Evolutionary conservation across 2,888 invertebrate species (phyloP).

Genomic region (Glyphotaelius pellucidus): DNA sequence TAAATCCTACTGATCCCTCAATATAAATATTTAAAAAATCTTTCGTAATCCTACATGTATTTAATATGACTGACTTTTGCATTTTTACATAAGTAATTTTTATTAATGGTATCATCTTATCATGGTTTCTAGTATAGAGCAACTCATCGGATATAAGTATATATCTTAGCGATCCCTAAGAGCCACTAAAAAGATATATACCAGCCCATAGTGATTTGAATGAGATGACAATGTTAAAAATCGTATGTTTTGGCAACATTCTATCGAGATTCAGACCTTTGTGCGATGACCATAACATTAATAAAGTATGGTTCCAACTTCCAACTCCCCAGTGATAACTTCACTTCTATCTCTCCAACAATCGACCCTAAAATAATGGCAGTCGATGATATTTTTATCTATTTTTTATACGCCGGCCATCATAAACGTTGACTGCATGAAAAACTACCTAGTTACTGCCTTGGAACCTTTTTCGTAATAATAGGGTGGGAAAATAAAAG

Average conservation of each 20-base stretch:
- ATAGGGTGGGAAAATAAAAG: not conserved
- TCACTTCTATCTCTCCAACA: slow-evolving; percentile 33
- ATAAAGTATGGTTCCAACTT: not conserved
- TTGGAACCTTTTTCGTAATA: not conserved
- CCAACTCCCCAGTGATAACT: slow-evolving; percentile 50
- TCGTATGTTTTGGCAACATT: not conserved
- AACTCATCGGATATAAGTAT: too few species aligned
- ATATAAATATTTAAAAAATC: too few species aligned
- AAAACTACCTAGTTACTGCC: not conserved
- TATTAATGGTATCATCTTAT: too few species aligned
- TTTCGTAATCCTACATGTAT: too few species aligned
- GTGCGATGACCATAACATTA: not conserved
- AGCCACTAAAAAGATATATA: too few species aligned
- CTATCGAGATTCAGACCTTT: not conserved
- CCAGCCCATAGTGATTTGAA: too few species aligned
- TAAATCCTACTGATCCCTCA: too few species aligned
- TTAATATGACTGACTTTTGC: too few species aligned
- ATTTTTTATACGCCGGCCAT: slow-evolving; percentile 38
- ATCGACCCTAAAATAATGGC: slow-evolving; percentile 46
- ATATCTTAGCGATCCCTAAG: too few species aligned
- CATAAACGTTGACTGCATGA: slow-evolving; percentile 31
- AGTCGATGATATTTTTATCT: slow-evolving; percentile 55
- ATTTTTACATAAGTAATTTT: too few species aligned
- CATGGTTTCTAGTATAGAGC: too few species aligned
- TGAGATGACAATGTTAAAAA: too few species aligned